Percentiles rank a stretch among this genome's conserved stretches.
phyloP scores from a whole-genome alignment of 2,888 invertebrate species.

The Diarsia rubi region DNA sequence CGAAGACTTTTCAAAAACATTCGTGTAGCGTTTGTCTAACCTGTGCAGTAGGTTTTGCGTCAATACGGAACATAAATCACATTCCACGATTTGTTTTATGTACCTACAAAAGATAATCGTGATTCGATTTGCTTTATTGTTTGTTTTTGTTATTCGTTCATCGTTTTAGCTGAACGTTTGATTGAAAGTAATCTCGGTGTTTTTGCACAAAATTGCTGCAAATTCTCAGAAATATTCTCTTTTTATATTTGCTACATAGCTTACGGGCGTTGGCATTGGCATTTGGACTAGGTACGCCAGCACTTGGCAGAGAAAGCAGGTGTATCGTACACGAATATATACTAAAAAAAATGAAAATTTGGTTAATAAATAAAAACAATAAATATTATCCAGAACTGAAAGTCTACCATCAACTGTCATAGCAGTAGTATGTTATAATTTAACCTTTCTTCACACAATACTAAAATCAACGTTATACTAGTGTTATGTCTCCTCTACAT shows the following conservation, averaged over 20 bases:
- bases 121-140: background rate
- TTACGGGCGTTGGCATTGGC: background rate
- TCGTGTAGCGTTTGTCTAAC: background rate
- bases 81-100: background rate
- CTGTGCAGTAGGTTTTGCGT: background rate
- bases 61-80: background rate
- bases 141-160: background rate
- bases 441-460: background rate
- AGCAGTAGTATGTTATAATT: background rate
- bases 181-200: background rate
- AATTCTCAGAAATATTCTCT: background rate
- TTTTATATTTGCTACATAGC: background rate
- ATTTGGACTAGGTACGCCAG: background rate
- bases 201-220: too few species aligned
- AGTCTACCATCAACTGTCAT: background rate
- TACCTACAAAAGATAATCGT: background rate
- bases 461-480: background rate
- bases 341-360: slow-evolving; percentile 10
- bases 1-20: background rate
- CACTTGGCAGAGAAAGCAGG: background rate
- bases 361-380: too few species aligned
- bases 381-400: slow-evolving; percentile 9
- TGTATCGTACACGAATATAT: background rate
- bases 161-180: background rate
- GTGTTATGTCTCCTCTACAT: background rate